Evolutionary conservation across 2,113 vertebrate genomes (phyloP).

Genomic region (Lepus americanus): DNA sequence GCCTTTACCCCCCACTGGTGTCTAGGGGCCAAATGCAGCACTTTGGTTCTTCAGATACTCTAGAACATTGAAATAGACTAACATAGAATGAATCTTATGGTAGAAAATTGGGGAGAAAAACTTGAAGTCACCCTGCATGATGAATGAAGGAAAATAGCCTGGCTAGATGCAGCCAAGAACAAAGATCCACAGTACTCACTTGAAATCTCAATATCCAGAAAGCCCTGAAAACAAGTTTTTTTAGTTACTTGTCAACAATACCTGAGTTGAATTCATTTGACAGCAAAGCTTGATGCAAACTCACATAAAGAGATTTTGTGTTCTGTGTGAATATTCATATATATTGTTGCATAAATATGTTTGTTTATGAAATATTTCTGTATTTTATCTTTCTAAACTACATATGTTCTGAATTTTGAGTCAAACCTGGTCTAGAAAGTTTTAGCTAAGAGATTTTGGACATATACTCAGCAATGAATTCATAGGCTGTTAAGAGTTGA

Average conservation of each 20-base stretch:
- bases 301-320: background rate
- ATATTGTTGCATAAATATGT: slow-evolving; percentile 25
- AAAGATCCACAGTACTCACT: background rate
- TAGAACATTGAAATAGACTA: background rate
- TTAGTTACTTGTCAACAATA: background rate
- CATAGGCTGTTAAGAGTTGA: background rate
- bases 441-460: background rate
- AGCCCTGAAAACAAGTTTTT: background rate
- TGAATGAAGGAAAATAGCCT: background rate
- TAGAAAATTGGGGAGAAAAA: background rate
- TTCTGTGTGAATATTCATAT: background rate
- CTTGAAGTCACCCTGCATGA: background rate
- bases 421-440: background rate
- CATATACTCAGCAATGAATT: background rate
- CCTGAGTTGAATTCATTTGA: background rate
- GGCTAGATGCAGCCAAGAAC: background rate
- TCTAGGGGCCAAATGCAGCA: background rate
- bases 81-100: background rate
- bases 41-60: background rate
- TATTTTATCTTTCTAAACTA: background rate
- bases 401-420: slow-evolving; percentile 42
- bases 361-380: background rate
- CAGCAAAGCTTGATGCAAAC: background rate
- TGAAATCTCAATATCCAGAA: background rate
- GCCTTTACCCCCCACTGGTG: background rate